Evolutionary conservation across 2,888 invertebrate species (phyloP), one percentile per base, ranked within the genome.

Genomic region (Synergus japonicus): DNA sequence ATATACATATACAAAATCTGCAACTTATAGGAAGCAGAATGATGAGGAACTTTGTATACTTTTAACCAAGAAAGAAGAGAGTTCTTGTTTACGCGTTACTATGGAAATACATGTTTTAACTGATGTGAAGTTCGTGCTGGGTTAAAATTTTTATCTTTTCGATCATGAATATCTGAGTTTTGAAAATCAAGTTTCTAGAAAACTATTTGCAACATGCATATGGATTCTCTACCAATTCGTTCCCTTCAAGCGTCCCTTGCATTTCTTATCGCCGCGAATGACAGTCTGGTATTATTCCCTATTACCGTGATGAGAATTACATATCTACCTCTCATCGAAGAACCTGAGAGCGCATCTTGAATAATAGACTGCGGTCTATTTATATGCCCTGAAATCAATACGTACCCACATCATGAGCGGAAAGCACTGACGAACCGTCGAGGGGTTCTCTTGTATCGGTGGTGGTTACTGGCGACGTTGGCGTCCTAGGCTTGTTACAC

Each of bases 321-420:
- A 29, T 69, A 49, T 69, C 49, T 69, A 49, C 29, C 49, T 69
- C 37, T 73, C 73, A 29, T 49, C 37, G 37, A 54, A 73, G 73
- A 73, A 73, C 73, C 49, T 82, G 85, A 86, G 85, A 85, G 87
- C 84, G 86, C 88, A 88, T 91, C 90, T 90, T 91, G 91, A 91
- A 91, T 91, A 92, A 91, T 91, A 90, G 89, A 88, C 88, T 85
- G 86, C 83, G 87, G 89, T 91, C 91, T 91, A 91, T 91, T 91
- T 91, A 91, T 91, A 91, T 91, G 90, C 88, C 83, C 80, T 86
- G 88, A 90, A 91, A 91, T 91, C 91, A 91, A 91, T 91, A 90
- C 87, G 73, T 54, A 49, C 73, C 37, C 54, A 37, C 37, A 73
- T 73, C 37, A 54, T 73, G 37, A 54, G 37, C 73, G 54, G 49